These are phyloP conservation scores for Conus ventricosus DNA, from an alignment of 1,140 invertebrate genomes.

Conservation along the genomic window DNA sequence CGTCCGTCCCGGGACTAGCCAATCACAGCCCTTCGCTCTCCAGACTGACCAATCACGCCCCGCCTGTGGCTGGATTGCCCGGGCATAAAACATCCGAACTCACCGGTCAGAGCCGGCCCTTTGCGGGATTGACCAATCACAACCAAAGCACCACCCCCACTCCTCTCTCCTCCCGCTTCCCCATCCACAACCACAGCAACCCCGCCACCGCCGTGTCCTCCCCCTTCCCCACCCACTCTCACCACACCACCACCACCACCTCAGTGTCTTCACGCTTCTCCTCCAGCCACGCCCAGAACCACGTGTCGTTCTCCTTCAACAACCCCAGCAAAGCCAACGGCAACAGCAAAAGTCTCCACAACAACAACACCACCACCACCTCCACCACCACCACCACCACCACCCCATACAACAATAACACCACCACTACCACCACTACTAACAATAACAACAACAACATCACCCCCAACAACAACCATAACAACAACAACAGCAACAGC, in stretches of 20 bases:
- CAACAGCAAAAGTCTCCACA: slow-evolving; percentile 3
- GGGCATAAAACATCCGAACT: not conserved
- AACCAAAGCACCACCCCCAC: not conserved
- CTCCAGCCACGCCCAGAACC: not conserved
- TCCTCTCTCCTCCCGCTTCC: not conserved
- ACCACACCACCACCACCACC: not conserved
- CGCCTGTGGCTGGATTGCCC: not conserved
- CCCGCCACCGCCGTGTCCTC: not conserved
- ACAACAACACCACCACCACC: not conserved
- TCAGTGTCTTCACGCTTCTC: not conserved
- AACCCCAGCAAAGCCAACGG: not conserved
- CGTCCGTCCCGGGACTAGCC: not conserved
- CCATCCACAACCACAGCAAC: not conserved
- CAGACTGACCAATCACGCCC: not conserved
- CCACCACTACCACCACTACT: not conserved
- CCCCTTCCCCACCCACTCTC: not conserved
- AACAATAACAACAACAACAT: not conserved
- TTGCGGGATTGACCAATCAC: no score
- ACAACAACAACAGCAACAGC: no score
- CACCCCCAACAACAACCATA: not conserved
- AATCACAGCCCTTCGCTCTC: not conserved
- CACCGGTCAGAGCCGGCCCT: not conserved
- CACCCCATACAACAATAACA: no score
- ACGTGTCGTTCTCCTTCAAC: not conserved
- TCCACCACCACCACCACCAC: no score